Evolutionary conservation across 1,140 invertebrate genomes (phyloP).

Genomic region (Drosophila albomicans): DNA sequence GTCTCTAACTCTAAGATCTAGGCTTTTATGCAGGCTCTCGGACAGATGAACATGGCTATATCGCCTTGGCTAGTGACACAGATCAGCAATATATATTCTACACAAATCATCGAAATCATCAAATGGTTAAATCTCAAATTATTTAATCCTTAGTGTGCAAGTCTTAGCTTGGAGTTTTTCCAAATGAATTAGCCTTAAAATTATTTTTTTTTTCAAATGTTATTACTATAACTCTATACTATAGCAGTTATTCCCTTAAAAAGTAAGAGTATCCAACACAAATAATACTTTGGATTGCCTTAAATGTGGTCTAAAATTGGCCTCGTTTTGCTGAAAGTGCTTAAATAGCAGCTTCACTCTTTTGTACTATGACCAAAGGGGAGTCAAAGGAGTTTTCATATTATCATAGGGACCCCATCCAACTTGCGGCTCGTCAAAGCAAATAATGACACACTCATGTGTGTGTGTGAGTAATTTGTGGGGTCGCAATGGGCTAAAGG

Average conservation of each 20-base stretch:
- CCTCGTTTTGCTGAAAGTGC: not conserved
- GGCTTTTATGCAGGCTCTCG: too few relatives aligned
- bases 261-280: not conserved
- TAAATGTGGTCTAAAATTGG: constrained; percentile 13
- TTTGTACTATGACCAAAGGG: constrained; percentile 2
- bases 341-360: constrained; percentile 3
- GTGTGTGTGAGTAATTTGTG: constrained; percentile 1
- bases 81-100: too few relatives aligned
- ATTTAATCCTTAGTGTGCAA: too few relatives aligned
- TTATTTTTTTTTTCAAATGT: too few relatives aligned
- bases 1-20: too few relatives aligned
- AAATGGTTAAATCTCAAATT: too few relatives aligned
- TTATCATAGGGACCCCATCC: not conserved
- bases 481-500: not conserved
- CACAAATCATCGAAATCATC: too few relatives aligned
- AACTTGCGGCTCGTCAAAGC: constrained; percentile 32
- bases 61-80: too few relatives aligned
- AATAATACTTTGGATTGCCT: not conserved
- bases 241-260: not conserved
- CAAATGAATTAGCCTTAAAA: too few relatives aligned
- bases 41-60: too few relatives aligned
- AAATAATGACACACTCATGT: constrained; percentile 47
- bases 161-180: too few relatives aligned
- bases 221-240: too few relatives aligned
- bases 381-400: not conserved